A percentile compares a stretch with the other conserved stretches of the same genome.
phyloP scores from a whole-genome alignment of 2,797 vertebrate species.

The Myotis planiceps region DNA sequence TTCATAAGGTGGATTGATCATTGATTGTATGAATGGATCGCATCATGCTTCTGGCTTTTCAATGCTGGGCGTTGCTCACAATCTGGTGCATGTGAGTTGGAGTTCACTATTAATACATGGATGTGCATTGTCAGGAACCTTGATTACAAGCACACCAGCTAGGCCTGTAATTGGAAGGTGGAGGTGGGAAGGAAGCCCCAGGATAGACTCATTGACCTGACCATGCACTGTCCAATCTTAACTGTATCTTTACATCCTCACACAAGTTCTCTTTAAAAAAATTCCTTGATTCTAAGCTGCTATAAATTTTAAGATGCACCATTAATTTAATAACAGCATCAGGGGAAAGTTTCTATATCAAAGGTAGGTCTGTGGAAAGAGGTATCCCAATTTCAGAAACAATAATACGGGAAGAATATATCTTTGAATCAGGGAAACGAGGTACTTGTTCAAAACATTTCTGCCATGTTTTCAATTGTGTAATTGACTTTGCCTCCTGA shows the following conservation, averaged over 20 bases:
- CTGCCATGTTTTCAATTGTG: background rate
- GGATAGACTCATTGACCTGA: background rate
- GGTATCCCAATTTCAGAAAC: background rate
- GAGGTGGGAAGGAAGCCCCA: background rate
- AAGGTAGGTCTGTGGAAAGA: background rate
- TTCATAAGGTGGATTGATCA: background rate
- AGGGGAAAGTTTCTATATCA: background rate
- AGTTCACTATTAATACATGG: background rate
- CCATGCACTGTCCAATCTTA: background rate
- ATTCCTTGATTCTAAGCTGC: background rate
- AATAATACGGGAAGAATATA: background rate
- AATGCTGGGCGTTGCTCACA: background rate
- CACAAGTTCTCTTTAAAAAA: background rate
- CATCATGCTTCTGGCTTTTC: background rate
- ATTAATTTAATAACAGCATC: background rate
- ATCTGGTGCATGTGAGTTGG: background rate
- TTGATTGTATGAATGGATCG: background rate
- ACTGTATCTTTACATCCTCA: background rate
- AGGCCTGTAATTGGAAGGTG: background rate
- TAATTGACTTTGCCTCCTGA: background rate
- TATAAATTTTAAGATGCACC: background rate
- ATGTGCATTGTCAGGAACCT: background rate
- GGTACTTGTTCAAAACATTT: background rate
- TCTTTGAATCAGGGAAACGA: slow-evolving; percentile 27
- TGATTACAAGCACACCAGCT: background rate